Conservation (phyloP, 2,113 vertebrate genomes). For the Pteruthius melanotis region DNA sequence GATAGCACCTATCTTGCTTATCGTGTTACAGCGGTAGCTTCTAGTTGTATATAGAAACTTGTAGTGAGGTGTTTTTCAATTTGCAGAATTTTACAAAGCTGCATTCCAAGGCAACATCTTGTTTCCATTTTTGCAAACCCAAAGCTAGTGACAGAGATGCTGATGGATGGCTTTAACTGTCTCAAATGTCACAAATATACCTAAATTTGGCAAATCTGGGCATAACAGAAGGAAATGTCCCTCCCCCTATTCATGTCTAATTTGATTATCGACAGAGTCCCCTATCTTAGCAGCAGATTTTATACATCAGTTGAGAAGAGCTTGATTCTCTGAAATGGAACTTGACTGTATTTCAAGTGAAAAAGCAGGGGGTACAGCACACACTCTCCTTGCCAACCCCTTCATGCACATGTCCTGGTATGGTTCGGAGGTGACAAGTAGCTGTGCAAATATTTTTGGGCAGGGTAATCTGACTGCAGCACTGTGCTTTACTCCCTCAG, state of each 20-base stretch:
- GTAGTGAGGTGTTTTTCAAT: neutral
- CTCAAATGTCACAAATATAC: conserved; percentile 54
- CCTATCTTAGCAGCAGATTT: conserved; percentile 24
- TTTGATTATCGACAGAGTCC: conserved; percentile 24
- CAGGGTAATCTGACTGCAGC: neutral
- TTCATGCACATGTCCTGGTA: neutral
- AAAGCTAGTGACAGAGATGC: conserved; percentile 43
- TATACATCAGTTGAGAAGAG: neutral
- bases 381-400: neutral
- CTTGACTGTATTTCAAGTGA: conserved; percentile 21
- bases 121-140: conserved; percentile 40
- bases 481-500: neutral
- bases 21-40: neutral
- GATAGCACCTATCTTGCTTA: neutral
- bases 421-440: neutral
- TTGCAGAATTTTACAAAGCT: neutral
- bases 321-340: neutral
- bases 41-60: neutral
- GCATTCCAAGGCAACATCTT: conserved; percentile 45
- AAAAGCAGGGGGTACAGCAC: conserved; percentile 25
- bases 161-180: conserved; percentile 41
- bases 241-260: conserved; percentile 36
- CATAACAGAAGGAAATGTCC: conserved; percentile 28
- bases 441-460: neutral
- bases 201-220: conserved; percentile 33